These are phyloP conservation scores for Proterorhinus semilunaris DNA, from an alignment of 2,113 vertebrate genomes.

Conservation along the genomic window DNA sequence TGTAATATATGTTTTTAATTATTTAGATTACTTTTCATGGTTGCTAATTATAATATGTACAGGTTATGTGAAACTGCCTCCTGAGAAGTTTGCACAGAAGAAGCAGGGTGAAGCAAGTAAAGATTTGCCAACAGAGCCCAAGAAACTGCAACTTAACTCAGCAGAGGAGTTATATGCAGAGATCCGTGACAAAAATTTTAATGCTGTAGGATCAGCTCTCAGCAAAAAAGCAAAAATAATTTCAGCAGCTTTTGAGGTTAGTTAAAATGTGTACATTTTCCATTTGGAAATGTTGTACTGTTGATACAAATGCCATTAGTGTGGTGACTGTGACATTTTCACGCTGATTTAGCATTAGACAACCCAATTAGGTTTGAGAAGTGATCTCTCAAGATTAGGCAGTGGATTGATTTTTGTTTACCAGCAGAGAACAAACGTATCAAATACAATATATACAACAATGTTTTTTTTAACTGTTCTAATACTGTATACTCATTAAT, in stretches of 20 bases:
- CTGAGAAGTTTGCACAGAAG: conserved; percentile 94
- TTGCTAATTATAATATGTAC: not conserved
- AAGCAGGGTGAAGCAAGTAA: conserved; percentile 90
- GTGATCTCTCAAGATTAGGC: conserved; percentile 35
- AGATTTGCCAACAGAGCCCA: conserved; percentile 92
- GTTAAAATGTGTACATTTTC: conserved; percentile 12
- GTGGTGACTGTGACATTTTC: conserved; percentile 26
- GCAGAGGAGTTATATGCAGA: conserved; percentile 96
- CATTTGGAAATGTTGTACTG: not conserved
- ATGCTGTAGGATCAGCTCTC: conserved; percentile 92
- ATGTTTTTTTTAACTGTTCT: not conserved
- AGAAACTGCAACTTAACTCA: conserved; percentile 96
- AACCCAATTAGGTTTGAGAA: conserved; percentile 27
- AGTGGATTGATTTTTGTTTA: not conserved
- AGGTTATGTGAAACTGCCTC: conserved; percentile 95
- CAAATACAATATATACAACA: too few relatives aligned
- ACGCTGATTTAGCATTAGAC: conserved; percentile 17
- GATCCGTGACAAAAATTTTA: conserved; percentile 98
- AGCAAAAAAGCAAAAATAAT: conserved; percentile 99
- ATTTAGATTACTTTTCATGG: not conserved
- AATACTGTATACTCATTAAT: not conserved
- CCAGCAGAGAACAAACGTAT: not conserved
- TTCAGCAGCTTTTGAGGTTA: conserved; percentile 96
- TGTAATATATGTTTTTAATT: not conserved
- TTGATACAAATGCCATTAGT: not conserved